A percentile compares a stretch with the other conserved stretches of the same genome.
Conservation (phyloP, 2,888 invertebrate species). For the Laspeyria flexula region DNA sequence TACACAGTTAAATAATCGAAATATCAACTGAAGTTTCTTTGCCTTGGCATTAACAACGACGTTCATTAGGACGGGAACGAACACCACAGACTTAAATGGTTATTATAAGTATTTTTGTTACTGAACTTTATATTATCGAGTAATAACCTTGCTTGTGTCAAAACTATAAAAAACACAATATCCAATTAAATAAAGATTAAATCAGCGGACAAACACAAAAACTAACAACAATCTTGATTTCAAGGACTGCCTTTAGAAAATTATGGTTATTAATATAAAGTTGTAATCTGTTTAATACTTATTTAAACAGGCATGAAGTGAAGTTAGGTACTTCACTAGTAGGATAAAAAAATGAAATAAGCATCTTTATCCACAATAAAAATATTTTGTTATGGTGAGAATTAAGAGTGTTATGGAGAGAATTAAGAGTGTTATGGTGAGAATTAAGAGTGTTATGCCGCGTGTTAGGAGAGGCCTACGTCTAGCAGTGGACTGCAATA, state of each 20-base stretch:
- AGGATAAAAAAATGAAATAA: no score
- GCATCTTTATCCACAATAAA: no score
- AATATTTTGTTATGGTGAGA: no score
- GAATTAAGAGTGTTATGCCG: no score
- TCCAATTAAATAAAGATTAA: conserved; percentile 53
- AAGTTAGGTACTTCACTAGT: no score
- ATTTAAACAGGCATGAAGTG: no score
- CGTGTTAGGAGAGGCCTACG: no score
- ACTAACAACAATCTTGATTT: conserved; percentile 25
- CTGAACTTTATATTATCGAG: conserved; percentile 36
- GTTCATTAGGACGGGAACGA: conserved; percentile 36
- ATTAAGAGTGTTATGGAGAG: no score
- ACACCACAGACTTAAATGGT: conserved; percentile 22
- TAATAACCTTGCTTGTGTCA: conserved; percentile 48
- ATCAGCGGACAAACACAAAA: conserved; percentile 31
- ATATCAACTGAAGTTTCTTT: conserved; percentile 42
- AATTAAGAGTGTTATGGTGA: no score
- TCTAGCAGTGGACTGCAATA: no score
- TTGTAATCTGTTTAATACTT: neutral
- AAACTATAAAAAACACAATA: conserved; percentile 45
- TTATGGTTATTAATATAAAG: conserved; percentile 21
- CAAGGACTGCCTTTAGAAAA: conserved; percentile 19
- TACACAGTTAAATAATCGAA: conserved; percentile 43
- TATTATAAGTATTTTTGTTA: conserved; percentile 28
- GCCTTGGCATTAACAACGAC: conserved; percentile 47